A percentile compares a stretch with the other conserved stretches of the same genome.
Evolutionary conservation across 2,797 vertebrate species (phyloP).

Genomic region (Crotalus adamanteus): DNA sequence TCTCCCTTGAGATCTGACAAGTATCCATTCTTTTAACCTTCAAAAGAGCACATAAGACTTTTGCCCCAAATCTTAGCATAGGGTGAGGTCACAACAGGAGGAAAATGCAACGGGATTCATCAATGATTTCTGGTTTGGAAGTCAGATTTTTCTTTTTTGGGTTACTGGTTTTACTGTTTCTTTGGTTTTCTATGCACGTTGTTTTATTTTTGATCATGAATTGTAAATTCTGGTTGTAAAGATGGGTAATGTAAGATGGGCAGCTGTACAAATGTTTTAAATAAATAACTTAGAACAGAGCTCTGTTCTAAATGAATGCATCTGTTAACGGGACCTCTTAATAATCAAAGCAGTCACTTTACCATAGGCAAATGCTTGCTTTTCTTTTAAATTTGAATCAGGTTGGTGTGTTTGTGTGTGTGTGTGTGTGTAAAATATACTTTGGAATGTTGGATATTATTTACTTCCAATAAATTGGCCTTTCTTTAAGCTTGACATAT

Average conservation of each 20-base stretch:
- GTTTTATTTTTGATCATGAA: not conserved
- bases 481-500: constrained; percentile 64
- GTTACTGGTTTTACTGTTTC: not conserved
- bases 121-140: not conserved
- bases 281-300: not conserved
- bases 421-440: constrained; percentile 15
- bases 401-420: not conserved
- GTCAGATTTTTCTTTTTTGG: not conserved
- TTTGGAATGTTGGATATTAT: constrained; percentile 58
- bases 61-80: not conserved
- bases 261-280: not conserved
- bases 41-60: not conserved
- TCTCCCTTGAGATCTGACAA: not conserved
- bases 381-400: not conserved
- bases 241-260: not conserved
- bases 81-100: not conserved
- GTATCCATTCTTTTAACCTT: not conserved
- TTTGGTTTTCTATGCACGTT: not conserved
- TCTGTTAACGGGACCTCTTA: not conserved
- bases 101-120: not conserved
- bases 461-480: constrained; percentile 69
- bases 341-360: constrained; percentile 21
- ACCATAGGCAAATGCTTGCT: not conserved
- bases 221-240: not conserved
- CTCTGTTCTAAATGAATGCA: not conserved